Evolutionary conservation across 2,113 vertebrate species (phyloP).

Genomic region (Ailuropoda melanoleuca): DNA sequence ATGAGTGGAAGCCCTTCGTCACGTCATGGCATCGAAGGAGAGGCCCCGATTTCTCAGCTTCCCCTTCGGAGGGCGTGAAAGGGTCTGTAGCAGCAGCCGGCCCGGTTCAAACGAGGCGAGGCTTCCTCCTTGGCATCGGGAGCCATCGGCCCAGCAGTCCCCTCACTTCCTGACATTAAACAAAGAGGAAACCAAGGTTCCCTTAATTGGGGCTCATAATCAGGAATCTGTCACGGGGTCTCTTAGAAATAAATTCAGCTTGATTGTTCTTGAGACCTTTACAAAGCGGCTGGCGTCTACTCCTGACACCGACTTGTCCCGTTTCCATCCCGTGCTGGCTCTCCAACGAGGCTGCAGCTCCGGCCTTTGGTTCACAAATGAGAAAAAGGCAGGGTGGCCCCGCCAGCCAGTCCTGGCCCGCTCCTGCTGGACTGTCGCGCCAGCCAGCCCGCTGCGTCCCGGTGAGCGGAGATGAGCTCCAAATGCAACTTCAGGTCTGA

Average conservation of each 20-base stretch:
- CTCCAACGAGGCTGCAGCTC: too few relatives aligned
- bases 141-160: not conserved
- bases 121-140: not conserved
- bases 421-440: accelerated
- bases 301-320: too few relatives aligned
- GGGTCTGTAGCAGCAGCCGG: accelerated
- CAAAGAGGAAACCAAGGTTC: too few relatives aligned
- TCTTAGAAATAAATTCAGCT: too few relatives aligned
- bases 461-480: not conserved
- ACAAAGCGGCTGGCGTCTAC: too few relatives aligned
- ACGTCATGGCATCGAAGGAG: not conserved
- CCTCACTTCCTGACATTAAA: too few relatives aligned
- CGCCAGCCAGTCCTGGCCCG: not conserved
- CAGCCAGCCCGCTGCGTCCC: not conserved
- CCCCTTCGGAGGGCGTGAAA: not conserved
- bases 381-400: not conserved
- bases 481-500: not conserved
- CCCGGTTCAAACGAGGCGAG: too few relatives aligned
- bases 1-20: not conserved
- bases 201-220: too few relatives aligned
- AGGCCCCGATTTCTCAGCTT: accelerated
- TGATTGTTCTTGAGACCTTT: too few relatives aligned
- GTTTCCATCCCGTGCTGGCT: too few relatives aligned
- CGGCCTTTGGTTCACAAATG: not conserved
- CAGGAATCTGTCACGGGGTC: too few relatives aligned